Evolutionary conservation across 2,797 vertebrate species (phyloP).

Genomic region (Hirundo rustica): DNA sequence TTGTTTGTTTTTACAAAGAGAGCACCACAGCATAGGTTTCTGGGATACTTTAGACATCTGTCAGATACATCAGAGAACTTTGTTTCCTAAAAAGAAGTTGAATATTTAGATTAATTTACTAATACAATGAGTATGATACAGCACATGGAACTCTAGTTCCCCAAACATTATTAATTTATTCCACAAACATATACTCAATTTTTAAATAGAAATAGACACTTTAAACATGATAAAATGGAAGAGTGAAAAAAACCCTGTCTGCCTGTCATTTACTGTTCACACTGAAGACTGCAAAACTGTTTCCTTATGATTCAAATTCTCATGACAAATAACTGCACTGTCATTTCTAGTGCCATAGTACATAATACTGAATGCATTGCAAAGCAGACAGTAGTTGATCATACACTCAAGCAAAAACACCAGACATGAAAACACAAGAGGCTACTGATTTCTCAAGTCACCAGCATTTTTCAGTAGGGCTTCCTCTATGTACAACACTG

Average conservation of each 20-base stretch:
- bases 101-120: not conserved
- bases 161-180: not conserved
- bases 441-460: not conserved
- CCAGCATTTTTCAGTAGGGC: not conserved
- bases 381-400: conserved; percentile 8
- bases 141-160: not conserved
- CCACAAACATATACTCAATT: not conserved
- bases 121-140: not conserved
- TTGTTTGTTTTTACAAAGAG: not conserved
- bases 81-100: not conserved
- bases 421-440: not conserved
- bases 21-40: not conserved
- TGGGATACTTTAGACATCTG: not conserved
- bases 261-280: not conserved
- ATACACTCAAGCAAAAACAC: not conserved
- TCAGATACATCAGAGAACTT: not conserved
- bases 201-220: not conserved
- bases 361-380: not conserved
- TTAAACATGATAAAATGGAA: not conserved
- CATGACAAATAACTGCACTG: not conserved
- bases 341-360: not conserved
- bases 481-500: not conserved
- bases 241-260: not conserved
- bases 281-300: not conserved
- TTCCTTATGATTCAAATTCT: conserved; percentile 29